phyloP scores from a whole-genome alignment of 2,797 vertebrate genomes.

The Poeciliopsis infans region DNA sequence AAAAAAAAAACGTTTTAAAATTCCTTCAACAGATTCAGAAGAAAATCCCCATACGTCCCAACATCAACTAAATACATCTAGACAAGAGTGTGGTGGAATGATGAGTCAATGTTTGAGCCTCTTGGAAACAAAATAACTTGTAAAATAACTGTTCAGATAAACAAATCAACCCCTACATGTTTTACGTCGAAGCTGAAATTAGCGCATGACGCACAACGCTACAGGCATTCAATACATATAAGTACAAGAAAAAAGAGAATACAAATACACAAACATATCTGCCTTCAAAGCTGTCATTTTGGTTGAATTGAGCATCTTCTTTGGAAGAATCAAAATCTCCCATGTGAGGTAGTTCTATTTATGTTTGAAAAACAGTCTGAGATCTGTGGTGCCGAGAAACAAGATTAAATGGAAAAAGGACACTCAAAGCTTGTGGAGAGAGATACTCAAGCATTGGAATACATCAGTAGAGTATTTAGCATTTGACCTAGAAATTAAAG shows the following conservation, averaged over 20 bases:
- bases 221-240: background rate
- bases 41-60: background rate
- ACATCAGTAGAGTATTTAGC: background rate
- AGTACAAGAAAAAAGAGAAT: background rate
- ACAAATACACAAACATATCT: background rate
- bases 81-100: background rate
- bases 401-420: background rate
- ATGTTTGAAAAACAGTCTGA: background rate
- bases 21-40: background rate
- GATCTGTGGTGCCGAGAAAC: background rate
- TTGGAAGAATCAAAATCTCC: background rate
- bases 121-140: background rate
- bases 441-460: background rate
- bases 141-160: background rate
- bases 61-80: background rate
- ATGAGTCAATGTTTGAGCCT: background rate
- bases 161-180: background rate
- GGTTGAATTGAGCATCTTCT: background rate
- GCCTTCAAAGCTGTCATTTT: background rate
- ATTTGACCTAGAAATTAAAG: background rate
- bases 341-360: background rate
- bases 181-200: background rate
- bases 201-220: background rate
- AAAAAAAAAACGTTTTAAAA: background rate
- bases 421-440: background rate